Evolutionary conservation across 2,113 vertebrate genomes (phyloP).

Genomic region (Quiscalus mexicanus): DNA sequence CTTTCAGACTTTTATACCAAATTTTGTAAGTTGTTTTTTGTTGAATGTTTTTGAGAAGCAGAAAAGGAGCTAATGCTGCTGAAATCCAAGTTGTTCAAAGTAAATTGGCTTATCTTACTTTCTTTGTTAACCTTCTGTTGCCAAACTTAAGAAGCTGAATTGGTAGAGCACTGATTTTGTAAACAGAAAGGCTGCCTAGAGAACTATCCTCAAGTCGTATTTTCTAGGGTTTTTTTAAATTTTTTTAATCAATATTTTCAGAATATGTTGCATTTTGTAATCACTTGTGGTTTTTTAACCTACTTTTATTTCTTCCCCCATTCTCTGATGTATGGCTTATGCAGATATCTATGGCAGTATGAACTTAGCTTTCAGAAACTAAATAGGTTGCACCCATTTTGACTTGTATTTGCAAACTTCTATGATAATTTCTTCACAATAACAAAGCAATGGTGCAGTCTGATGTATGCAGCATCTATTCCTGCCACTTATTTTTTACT

Average conservation of each 20-base stretch:
- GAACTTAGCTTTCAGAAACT: slow-evolving; percentile 33
- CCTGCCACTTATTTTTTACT: not conserved
- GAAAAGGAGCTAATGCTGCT: not conserved
- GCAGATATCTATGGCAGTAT: not conserved
- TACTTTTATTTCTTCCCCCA: not conserved
- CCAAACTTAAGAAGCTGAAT: not conserved
- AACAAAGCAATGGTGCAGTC: not conserved
- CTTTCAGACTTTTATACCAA: not conserved
- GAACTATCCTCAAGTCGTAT: not conserved
- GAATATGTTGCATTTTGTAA: not conserved
- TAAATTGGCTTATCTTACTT: not conserved
- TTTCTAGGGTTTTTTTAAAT: not conserved
- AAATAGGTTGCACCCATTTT: not conserved
- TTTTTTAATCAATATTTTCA: not conserved
- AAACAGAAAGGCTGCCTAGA: not conserved
- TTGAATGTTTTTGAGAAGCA: not conserved
- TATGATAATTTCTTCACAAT: not conserved
- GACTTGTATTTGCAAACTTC: not conserved
- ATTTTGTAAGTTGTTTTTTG: not conserved
- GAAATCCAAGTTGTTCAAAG: not conserved
- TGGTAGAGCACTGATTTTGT: not conserved
- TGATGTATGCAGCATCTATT: not conserved
- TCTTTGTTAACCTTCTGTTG: not conserved
- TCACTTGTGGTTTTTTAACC: not conserved
- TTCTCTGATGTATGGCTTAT: slow-evolving; percentile 26